A percentile compares a stretch with the other conserved stretches of the same genome.
Conservation (phyloP, 92 coral and sea anemone species). For the Epizoanthus illoricatus region DNA sequence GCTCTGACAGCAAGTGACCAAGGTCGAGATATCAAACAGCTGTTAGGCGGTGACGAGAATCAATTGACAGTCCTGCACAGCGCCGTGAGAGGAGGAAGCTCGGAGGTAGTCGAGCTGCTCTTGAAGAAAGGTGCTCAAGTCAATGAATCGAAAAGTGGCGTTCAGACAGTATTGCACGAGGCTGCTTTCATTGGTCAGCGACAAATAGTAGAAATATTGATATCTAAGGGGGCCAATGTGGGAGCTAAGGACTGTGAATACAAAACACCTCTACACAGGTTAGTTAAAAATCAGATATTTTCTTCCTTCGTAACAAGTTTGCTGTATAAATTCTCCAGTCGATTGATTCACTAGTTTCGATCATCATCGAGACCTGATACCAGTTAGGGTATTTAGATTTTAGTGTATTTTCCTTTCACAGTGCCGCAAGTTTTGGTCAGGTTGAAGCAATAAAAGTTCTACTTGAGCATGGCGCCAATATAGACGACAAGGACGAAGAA, state of each 20-base stretch:
- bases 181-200: neutral
- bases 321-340: too few species aligned
- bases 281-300: neutral
- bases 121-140: neutral
- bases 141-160: neutral
- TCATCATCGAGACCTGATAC: too few species aligned
- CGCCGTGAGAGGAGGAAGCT: neutral
- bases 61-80: neutral
- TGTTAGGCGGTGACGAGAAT: neutral
- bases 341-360: too few species aligned
- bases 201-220: neutral
- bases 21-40: neutral
- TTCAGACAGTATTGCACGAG: slow-evolving; percentile 4
- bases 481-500: slow-evolving; percentile 43
- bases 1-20: neutral
- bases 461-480: slow-evolving; percentile 14
- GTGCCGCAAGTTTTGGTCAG: slow-evolving; percentile 63
- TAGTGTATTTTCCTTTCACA: slow-evolving; percentile 3
- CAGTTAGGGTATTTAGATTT: too few species aligned
- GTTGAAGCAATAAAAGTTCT: slow-evolving; percentile 39
- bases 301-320: too few species aligned
- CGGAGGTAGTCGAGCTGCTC: neutral
- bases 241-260: neutral
- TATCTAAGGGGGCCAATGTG: neutral
- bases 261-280: neutral